Evolutionary conservation across 2,113 vertebrate species (phyloP).

Genomic region (Aleadryas rufinucha): DNA sequence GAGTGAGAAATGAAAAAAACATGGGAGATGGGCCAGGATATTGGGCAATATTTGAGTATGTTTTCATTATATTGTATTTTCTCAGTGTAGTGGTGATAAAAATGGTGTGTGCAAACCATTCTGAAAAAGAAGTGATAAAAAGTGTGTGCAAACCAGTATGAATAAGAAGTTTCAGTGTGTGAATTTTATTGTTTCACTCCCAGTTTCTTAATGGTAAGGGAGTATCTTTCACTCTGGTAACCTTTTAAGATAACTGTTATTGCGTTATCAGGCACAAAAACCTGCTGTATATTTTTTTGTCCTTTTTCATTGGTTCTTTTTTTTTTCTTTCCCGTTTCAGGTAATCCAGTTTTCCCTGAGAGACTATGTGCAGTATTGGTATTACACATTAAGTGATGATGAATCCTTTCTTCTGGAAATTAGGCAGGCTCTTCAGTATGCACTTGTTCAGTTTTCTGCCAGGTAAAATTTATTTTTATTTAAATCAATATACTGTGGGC

Average conservation of each 20-base stretch:
- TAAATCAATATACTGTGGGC: not conserved
- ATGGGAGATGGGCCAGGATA: not conserved
- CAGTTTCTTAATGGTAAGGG: not conserved
- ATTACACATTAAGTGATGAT: slow-evolving; percentile 97
- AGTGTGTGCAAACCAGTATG: not conserved
- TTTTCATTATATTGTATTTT: not conserved
- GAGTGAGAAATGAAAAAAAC: not conserved
- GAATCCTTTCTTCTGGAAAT: slow-evolving; percentile 97
- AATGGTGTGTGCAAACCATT: not conserved
- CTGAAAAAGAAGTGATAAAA: not conserved
- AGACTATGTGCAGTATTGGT: slow-evolving; percentile 99
- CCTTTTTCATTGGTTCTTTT: not conserved
- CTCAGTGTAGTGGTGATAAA: not conserved
- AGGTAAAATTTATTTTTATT: slow-evolving; percentile 74
- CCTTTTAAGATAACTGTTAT: not conserved
- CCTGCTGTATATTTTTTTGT: not conserved
- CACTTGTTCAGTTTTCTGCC: slow-evolving; percentile 94
- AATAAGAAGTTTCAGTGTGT: not conserved
- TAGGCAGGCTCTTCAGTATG: slow-evolving; percentile 93
- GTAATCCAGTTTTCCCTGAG: slow-evolving; percentile 97
- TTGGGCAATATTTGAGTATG: not conserved
- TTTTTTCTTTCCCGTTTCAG: slow-evolving; percentile 65
- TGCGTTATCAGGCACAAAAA: not conserved
- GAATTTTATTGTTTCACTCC: not conserved
- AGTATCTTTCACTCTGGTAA: not conserved